These are phyloP conservation scores for Phenganax subtilis DNA, from an alignment of 92 coral and sea anemone species.

Conservation along the genomic window DNA sequence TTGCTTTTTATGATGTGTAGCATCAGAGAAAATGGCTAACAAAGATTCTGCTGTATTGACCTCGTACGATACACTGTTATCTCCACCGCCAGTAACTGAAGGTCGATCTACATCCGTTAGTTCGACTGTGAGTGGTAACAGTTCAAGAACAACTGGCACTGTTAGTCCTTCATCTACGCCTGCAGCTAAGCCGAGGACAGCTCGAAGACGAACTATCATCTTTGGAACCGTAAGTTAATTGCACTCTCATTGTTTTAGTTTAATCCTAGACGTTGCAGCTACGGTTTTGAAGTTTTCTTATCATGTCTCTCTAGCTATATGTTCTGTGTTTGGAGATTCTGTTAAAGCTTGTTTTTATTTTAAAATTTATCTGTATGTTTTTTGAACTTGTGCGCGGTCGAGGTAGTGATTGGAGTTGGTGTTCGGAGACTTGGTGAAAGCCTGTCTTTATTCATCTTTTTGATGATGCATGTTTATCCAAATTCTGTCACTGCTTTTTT, in stretches of 20 bases:
- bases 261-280: neutral
- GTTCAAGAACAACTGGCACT: constrained; percentile 47
- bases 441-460: too few relatives aligned
- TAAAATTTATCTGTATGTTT: too few relatives aligned
- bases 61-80: constrained; percentile 78
- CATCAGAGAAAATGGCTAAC: constrained; percentile 85
- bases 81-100: constrained; percentile 69
- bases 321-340: too few relatives aligned
- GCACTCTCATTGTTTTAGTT: constrained; percentile 15
- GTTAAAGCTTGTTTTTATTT: too few relatives aligned
- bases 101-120: constrained; percentile 56
- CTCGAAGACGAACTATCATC: constrained; percentile 85
- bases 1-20: constrained; percentile 38
- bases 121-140: constrained; percentile 50
- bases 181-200: constrained; percentile 66
- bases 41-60: constrained; percentile 81
- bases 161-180: constrained; percentile 86
- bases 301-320: neutral
- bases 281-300: neutral
- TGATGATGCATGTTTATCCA: too few relatives aligned
- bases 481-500: too few relatives aligned
- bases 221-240: constrained; percentile 55
- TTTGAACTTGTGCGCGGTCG: too few relatives aligned
- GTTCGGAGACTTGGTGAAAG: too few relatives aligned
- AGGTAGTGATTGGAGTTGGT: too few relatives aligned